phyloP scores from a whole-genome alignment of 2,797 vertebrate species.

The Centroberyx gerrardi region DNA sequence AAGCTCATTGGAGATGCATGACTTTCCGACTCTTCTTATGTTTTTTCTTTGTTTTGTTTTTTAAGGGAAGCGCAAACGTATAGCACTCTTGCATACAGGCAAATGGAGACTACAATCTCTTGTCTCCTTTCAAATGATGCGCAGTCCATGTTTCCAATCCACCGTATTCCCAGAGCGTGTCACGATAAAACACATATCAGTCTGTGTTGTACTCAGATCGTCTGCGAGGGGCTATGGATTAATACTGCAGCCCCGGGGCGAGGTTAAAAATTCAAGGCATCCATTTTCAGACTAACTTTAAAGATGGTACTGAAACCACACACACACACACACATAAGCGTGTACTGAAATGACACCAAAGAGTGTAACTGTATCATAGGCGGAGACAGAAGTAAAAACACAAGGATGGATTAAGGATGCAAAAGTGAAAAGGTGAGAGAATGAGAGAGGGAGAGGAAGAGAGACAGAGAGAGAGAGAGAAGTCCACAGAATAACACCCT shows the following conservation, averaged over 20 bases:
- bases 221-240: conserved; percentile 46
- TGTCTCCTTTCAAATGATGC: neutral
- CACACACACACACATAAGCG: conserved; percentile 1
- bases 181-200: conserved; percentile 26
- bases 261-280: conserved; percentile 73
- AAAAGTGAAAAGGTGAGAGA: neutral
- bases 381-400: neutral
- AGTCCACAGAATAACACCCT: neutral
- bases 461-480: conserved; percentile 3
- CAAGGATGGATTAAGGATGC: neutral
- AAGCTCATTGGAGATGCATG: too few relatives aligned
- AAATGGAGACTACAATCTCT: neutral
- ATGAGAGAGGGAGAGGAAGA: neutral
- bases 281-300: conserved; percentile 65
- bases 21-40: too few relatives aligned
- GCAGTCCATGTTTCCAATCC: neutral
- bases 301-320: conserved; percentile 27
- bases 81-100: neutral
- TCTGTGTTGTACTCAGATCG: conserved; percentile 33
- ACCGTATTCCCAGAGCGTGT: neutral
- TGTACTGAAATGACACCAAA: conserved; percentile 17
- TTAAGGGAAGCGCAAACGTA: too few relatives aligned
- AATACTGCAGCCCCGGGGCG: conserved; percentile 47
- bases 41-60: too few relatives aligned
- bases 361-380: conserved; percentile 5